These are phyloP conservation scores for Propithecus coquereli DNA, from an alignment of 2,113 vertebrate species.

Conservation along the genomic window DNA sequence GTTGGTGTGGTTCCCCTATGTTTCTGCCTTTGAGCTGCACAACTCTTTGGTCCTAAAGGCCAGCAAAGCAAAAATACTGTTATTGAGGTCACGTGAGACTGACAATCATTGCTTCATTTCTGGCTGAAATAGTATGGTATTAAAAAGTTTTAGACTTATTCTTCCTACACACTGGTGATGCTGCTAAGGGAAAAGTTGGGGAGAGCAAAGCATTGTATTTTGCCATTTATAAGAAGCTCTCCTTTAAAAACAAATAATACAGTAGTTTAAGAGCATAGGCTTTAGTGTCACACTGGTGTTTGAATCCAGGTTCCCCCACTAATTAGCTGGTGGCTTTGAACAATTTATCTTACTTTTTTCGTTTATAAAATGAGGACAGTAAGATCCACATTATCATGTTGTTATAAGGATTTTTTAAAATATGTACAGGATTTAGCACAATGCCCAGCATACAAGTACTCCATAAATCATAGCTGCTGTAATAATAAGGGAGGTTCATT, in stretches of 20 bases:
- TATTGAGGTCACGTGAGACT: neutral
- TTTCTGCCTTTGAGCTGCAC: neutral
- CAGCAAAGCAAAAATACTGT: neutral
- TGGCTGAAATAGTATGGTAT: neutral
- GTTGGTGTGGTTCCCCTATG: too few relatives aligned
- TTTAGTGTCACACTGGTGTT: neutral
- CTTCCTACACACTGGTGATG: neutral
- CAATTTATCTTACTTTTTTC: neutral
- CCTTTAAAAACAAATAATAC: neutral
- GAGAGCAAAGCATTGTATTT: neutral
- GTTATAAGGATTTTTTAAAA: neutral
- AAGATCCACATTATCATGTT: neutral
- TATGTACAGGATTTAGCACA: neutral
- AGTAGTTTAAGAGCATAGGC: neutral
- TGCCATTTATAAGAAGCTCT: neutral
- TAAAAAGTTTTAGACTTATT: neutral
- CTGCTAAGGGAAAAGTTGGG: neutral
- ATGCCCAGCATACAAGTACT: neutral
- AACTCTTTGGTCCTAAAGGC: neutral
- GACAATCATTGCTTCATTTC: neutral
- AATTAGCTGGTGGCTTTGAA: neutral
- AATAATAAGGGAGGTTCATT: neutral
- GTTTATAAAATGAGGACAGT: neutral
- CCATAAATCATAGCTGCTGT: neutral
- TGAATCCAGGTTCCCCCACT: neutral